Conservation (phyloP, 2,888 invertebrate genomes). For the Caprella mutica region DNA sequence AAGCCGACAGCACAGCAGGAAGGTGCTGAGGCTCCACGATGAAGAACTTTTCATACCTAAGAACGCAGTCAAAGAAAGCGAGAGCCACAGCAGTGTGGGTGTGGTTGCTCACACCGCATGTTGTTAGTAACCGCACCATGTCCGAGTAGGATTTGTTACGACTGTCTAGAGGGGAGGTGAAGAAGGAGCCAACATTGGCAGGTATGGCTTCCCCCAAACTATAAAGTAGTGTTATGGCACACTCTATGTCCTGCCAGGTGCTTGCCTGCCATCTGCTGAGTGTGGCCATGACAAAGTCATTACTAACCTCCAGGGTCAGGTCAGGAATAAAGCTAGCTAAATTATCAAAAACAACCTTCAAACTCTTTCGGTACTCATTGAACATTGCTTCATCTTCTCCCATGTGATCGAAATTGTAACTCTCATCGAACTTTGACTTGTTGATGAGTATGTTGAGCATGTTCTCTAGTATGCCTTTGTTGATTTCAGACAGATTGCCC, state of each 20-base stretch:
- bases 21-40: slow-evolving; percentile 38
- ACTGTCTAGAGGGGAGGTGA: too few relatives aligned
- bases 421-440: slow-evolving; percentile 46
- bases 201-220: slow-evolving; percentile 46
- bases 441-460: slow-evolving; percentile 43
- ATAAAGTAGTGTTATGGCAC: slow-evolving; percentile 45
- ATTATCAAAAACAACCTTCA: slow-evolving; percentile 47
- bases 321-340: slow-evolving; percentile 44
- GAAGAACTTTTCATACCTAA: slow-evolving; percentile 49
- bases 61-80: slow-evolving; percentile 45
- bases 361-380: slow-evolving; percentile 45
- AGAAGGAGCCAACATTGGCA: slow-evolving; percentile 42
- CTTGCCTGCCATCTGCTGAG: slow-evolving; percentile 42
- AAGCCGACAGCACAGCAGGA: slow-evolving; percentile 44
- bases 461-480: slow-evolving; percentile 41
- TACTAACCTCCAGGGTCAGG: slow-evolving; percentile 39
- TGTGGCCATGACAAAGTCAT: slow-evolving; percentile 40
- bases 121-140: slow-evolving; percentile 44
- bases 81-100: slow-evolving; percentile 44
- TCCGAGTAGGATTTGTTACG: slow-evolving; percentile 41
- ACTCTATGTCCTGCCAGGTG: slow-evolving; percentile 45
- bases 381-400: slow-evolving; percentile 48
- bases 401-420: slow-evolving; percentile 45
- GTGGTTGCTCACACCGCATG: slow-evolving; percentile 43
- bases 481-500: slow-evolving; percentile 38